Evolutionary conservation across 1,140 invertebrate genomes (phyloP), one percentile per base, ranked within the genome.

Genomic region (Zelostemma sp.): DNA sequence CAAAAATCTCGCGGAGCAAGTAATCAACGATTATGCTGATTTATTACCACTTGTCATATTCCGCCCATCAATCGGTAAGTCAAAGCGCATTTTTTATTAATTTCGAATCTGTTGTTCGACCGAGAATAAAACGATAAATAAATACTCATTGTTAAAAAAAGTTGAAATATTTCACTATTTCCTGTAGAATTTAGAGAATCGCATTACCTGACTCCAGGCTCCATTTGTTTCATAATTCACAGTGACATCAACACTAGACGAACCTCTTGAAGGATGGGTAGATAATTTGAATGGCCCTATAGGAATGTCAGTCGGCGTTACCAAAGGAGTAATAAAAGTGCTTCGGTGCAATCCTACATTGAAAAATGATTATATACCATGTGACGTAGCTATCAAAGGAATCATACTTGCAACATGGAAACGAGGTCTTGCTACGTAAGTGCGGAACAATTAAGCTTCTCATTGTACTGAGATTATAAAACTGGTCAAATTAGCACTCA

Each of bases 211-310:
- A n/a, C 2, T 9, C 17, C 45, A 19, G 5, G 5, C 25, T 35
- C n/a, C 40, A 1, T 31, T 19, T 11, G 17, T 74, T 79, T 58
- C 43, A 73, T 68, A 65, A 31, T 64, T 82, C 85, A 45, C 69
- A 91, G 92, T 94, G 1, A 87, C 93, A 60, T 89, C 90, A 0
- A 86, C 90, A 8, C 40, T 88, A 8, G 53, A 77, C 0, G 92
- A 94, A 14, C 93, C 93, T 0, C 31, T 92, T 0, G 73, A 83
- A 0, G 95, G 96, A 0, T 99, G 97, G 96, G 88, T 97, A 2
- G 97, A 98, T 74, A 99, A 98, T 83, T 94, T 95, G 67, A 98
- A 98, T 82, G 96, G 96, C 2, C 95, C 96, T 0, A 91, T 93
- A 15, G 95, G 92, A 0, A 81, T 94, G 8, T 74, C 94, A 43